A percentile compares a stretch with the other conserved stretches of the same genome.
phyloP scores from a whole-genome alignment of 2,888 invertebrate species.

The Andricus quercusramuli region DNA sequence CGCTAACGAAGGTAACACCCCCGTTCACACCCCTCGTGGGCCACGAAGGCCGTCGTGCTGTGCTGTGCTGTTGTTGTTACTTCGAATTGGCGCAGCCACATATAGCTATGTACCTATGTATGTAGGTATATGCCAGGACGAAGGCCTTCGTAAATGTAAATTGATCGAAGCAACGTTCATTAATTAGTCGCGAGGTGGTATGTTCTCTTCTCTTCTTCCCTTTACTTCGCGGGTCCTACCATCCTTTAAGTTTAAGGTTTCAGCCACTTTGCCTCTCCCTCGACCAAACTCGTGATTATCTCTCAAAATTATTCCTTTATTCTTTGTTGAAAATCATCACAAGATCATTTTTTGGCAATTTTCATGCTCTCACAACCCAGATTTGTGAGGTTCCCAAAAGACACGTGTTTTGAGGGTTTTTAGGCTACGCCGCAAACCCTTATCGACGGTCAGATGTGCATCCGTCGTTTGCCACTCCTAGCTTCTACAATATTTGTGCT shows the following conservation, averaged over 20 bases:
- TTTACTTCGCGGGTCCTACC: background rate
- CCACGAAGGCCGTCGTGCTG: conserved; percentile 47
- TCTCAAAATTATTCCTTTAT: background rate
- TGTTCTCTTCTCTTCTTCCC: conserved; percentile 58
- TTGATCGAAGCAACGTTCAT: conserved; percentile 76
- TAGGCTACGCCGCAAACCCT: no score
- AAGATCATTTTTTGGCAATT: no score
- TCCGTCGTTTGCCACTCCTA: no score
- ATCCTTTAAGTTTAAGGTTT: background rate
- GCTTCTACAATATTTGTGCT: no score
- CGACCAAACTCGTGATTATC: background rate
- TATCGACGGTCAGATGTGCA: no score
- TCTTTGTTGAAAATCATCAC: no score
- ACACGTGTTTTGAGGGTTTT: no score
- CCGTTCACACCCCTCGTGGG: conserved; percentile 55
- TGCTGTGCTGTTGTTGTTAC: conserved; percentile 42
- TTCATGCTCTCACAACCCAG: no score
- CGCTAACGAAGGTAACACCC: conserved; percentile 69
- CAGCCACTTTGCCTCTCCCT: no score
- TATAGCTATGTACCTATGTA: conserved; percentile 39
- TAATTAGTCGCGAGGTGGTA: conserved; percentile 75
- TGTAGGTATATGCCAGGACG: conserved; percentile 41
- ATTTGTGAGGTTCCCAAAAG: no score
- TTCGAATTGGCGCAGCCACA: conserved; percentile 33
- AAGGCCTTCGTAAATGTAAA: conserved; percentile 74